Percentiles rank a stretch among this genome's conserved stretches.
These are phyloP conservation scores for Brachyptera risi DNA, from an alignment of 2,888 invertebrate species.

Conservation along the genomic window DNA sequence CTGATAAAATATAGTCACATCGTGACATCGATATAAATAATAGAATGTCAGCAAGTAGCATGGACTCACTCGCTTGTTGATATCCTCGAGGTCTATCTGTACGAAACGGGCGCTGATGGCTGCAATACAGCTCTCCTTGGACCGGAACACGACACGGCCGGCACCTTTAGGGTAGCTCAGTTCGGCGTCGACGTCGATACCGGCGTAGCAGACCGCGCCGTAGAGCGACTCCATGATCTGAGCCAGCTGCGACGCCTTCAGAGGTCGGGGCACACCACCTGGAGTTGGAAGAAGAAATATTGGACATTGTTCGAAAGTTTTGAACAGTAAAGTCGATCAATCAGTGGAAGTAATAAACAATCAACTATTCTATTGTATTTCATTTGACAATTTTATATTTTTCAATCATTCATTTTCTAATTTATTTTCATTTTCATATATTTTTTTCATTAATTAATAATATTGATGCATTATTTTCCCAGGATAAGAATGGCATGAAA, in stretches of 20 bases:
- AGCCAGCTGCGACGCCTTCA: not conserved
- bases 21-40: no score
- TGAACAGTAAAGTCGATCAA: no score
- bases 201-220: not conserved
- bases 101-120: slow-evolving; percentile 9
- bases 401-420: no score
- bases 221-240: not conserved
- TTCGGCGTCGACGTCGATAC: slow-evolving; percentile 9
- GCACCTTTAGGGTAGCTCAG: slow-evolving; percentile 5
- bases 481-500: no score
- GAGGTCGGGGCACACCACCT: not conserved
- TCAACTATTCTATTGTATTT: not conserved
- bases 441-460: not conserved
- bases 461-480: not conserved
- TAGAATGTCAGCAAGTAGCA: no score
- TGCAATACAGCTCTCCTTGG: not conserved
- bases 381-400: no score
- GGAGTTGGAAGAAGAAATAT: not conserved
- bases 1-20: no score
- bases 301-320: no score
- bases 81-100: slow-evolving; percentile 4
- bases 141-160: not conserved
- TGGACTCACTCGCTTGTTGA: slow-evolving; percentile 4
- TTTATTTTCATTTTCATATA: not conserved
- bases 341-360: not conserved